Base-by-base conservation (phyloP, 1,140 invertebrate species). In the Drosophila sechellia region DNA sequence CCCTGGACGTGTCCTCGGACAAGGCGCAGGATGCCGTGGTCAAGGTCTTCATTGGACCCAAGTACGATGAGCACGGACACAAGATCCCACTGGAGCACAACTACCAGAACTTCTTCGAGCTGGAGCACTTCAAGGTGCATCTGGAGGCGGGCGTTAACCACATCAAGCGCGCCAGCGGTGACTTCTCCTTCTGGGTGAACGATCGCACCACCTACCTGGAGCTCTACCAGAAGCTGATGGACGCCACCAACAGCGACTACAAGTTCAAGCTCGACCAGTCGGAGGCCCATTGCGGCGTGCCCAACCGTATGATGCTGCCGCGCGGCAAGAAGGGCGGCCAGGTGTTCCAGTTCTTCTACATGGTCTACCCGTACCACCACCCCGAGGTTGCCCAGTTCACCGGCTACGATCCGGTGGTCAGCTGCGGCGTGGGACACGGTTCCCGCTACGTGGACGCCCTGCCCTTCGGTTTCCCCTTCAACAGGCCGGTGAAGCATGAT, bases 401-500 rank as follows among this genome's bases (percentile, higher is more conserved):
- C 10, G 81, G 80, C 45, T 92, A 77, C 68, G 90, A 92, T 69
- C 79, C 77, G 4, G 45, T 86, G 48, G 45, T 91, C 49, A 79
- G 78, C 55, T 90, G 91, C 53, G 93, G 93, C 13, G 52, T 93
- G 27, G 92, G 93, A 5, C 86, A 92, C 55, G 93, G 93, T 2
- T 81, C 91, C 35, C 80, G 92, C 27, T 90, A 92, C 50, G 72
- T 92, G 22, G 94, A 94, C 78, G 81, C 91, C 53, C 90, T 93
- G 50, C 93, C 94, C 42, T 94, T 95, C 77, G 95, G 95, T 12
- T 96, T 94, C 93, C 95, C 95, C 22, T 94, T 96, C 77, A 95
- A 96, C 83, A 93, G 95, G 56, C 94, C 94, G 20, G 93, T 95
- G 55, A 85, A 93, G 57, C 93, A 93, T 46, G 85, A 92, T 66